Evolutionary conservation across 2,797 vertebrate species (phyloP).

Genomic region (Hyperoplus lanceolatus): DNA sequence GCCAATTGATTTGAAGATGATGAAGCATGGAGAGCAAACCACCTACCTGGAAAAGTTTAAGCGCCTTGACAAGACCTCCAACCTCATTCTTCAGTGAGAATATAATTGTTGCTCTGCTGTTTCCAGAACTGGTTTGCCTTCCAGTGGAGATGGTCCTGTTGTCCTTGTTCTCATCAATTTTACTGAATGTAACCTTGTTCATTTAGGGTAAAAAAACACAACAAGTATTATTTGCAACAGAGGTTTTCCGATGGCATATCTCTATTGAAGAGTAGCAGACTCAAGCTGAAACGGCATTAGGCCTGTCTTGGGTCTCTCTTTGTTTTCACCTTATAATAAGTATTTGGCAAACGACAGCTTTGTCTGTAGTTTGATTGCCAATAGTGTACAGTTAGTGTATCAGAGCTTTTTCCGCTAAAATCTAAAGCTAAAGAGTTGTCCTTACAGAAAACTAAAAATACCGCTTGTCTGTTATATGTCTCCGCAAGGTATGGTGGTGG

Average conservation of each 20-base stretch:
- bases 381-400: too few relatives aligned
- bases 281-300: too few relatives aligned
- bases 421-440: too few relatives aligned
- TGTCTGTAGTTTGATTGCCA: too few relatives aligned
- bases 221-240: background rate
- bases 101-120: conserved; percentile 89
- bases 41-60: conserved; percentile 96
- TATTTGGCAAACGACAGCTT: too few relatives aligned
- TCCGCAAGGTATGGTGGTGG: too few relatives aligned
- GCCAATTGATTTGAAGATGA: background rate
- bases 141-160: conserved; percentile 46
- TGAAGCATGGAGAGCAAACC: background rate
- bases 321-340: too few relatives aligned
- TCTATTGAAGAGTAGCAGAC: too few relatives aligned
- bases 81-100: conserved; percentile 99
- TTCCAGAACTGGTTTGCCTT: conserved; percentile 29
- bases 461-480: too few relatives aligned
- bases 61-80: conserved; percentile 95
- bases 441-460: too few relatives aligned
- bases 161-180: conserved; percentile 69
- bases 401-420: too few relatives aligned
- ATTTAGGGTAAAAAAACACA: conserved; percentile 8
- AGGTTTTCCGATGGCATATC: background rate
- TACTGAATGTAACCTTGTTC: conserved; percentile 24
- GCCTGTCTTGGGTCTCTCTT: too few relatives aligned